These are phyloP conservation scores for Trachurus trachurus DNA, from an alignment of 2,797 vertebrate species.

Conservation along the genomic window DNA sequence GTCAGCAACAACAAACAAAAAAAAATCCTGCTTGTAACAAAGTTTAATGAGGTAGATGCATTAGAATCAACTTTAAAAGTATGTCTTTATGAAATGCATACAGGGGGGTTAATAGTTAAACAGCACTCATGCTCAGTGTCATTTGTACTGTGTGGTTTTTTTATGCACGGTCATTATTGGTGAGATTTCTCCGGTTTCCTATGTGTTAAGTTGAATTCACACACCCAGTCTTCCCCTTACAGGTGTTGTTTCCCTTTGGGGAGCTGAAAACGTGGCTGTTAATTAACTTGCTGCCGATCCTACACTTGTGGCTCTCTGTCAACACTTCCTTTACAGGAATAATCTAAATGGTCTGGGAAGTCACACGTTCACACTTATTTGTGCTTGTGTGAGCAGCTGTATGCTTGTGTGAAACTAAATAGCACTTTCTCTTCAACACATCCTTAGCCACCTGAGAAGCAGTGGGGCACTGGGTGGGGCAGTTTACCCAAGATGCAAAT, in stretches of 20 bases:
- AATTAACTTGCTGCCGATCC: constrained; percentile 71
- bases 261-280: constrained; percentile 69
- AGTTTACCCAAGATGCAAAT: background rate
- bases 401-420: constrained; percentile 17
- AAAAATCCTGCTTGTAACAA: background rate
- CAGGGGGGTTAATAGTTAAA: constrained; percentile 18
- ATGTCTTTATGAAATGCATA: background rate
- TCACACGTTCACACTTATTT: constrained; percentile 69
- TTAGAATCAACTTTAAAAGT: constrained; percentile 22
- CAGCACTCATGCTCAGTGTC: constrained; percentile 7
- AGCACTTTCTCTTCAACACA: constrained; percentile 8
- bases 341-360: constrained; percentile 77
- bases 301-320: constrained; percentile 69
- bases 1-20: background rate
- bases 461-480: background rate
- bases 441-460: constrained; percentile 8
- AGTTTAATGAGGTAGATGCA: constrained; percentile 3
- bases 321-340: constrained; percentile 80
- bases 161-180: constrained; percentile 42
- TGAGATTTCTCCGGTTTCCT: constrained; percentile 42
- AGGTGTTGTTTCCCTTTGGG: constrained; percentile 72
- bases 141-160: constrained; percentile 20
- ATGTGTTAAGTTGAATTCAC: constrained; percentile 62
- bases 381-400: constrained; percentile 21
- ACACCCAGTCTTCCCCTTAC: constrained; percentile 35